phyloP scores from a whole-genome alignment of 2,888 invertebrate species.

The Microctonus hyperodae region DNA sequence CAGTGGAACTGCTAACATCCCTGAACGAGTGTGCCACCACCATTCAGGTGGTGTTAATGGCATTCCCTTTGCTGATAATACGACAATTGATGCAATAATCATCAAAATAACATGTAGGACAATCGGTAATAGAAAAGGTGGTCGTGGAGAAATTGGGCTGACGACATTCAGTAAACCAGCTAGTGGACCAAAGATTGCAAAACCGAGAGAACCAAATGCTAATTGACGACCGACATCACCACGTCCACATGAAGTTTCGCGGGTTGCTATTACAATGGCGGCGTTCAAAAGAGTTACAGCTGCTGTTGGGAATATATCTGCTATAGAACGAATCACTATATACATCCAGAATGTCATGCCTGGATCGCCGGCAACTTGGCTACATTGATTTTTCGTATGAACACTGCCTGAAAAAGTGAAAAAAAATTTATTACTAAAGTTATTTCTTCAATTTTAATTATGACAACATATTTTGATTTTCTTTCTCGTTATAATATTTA shows the following conservation, averaged over 20 bases:
- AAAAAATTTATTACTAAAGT: background rate
- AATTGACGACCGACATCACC: constrained; percentile 82
- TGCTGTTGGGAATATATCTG: constrained; percentile 80
- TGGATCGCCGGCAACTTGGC: constrained; percentile 70
- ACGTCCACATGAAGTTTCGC: constrained; percentile 80
- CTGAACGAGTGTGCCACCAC: constrained; percentile 87
- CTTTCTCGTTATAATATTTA: background rate
- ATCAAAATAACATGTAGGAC: constrained; percentile 67
- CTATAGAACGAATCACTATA: constrained; percentile 72
- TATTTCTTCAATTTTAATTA: background rate
- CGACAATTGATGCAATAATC: constrained; percentile 63
- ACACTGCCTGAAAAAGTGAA: constrained; percentile 66
- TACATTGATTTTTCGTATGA: constrained; percentile 74
- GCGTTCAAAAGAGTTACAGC: constrained; percentile 75
- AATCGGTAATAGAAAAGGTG: constrained; percentile 66
- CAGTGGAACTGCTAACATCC: constrained; percentile 77
- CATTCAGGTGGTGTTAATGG: constrained; percentile 83
- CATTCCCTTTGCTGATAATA: constrained; percentile 67
- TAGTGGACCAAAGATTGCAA: constrained; percentile 75
- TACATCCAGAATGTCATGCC: constrained; percentile 76
- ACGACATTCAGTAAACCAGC: constrained; percentile 57
- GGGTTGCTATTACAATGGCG: constrained; percentile 81
- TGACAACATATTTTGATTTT: background rate
- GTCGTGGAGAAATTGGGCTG: constrained; percentile 32
- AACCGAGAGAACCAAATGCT: constrained; percentile 77